Conservation (phyloP, 2,113 vertebrate species). For the Papio anubis region DNA sequence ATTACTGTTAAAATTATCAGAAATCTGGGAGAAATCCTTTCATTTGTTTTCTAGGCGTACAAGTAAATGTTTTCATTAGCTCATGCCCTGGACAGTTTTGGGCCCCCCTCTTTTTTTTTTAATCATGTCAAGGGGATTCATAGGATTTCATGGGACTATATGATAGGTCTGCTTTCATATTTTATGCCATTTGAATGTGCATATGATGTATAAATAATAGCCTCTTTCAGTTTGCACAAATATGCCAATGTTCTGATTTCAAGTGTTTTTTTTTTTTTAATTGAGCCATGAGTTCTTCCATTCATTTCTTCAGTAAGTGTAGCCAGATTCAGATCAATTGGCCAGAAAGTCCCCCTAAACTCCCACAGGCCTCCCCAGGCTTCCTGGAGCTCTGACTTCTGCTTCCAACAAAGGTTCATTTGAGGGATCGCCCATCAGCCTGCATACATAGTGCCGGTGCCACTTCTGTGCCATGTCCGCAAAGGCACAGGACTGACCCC, state of each 20-base stretch:
- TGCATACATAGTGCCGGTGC: too few relatives aligned
- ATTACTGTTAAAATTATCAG: not conserved
- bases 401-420: not conserved
- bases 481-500: accelerated
- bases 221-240: not conserved
- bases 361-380: not conserved
- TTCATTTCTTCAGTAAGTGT: not conserved
- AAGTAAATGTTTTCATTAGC: not conserved
- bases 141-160: not conserved
- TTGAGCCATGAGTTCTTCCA: not conserved
- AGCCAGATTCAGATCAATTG: not conserved
- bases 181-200: not conserved
- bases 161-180: not conserved
- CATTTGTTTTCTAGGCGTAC: not conserved
- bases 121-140: not conserved
- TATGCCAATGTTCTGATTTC: not conserved
- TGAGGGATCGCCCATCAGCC: not conserved
- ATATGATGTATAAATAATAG: not conserved
- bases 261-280: not conserved
- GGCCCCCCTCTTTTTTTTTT: too few relatives aligned
- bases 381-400: not conserved
- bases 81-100: not conserved
- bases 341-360: not conserved
- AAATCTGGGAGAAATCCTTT: not conserved
- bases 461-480: not conserved